These are phyloP conservation scores for Psittacula derbiana DNA, from an alignment of 2,797 vertebrate genomes.

Conservation along the genomic window DNA sequence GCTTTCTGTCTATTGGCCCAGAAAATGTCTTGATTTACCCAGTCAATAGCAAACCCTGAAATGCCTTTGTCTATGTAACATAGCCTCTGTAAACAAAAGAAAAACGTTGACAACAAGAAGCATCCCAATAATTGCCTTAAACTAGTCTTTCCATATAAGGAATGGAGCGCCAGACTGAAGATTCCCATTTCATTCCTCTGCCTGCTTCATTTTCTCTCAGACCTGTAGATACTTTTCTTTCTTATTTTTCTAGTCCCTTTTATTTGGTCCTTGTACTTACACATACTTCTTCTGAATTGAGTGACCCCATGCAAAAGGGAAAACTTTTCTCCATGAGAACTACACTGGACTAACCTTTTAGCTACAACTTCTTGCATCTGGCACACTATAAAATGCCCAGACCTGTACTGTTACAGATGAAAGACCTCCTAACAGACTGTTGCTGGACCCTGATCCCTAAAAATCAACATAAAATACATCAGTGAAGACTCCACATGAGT, in stretches of 20 bases:
- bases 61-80: constrained; percentile 82
- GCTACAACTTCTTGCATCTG: neutral
- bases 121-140: neutral
- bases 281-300: neutral
- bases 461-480: neutral
- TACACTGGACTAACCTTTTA: neutral
- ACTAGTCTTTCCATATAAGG: neutral
- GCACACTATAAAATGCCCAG: neutral
- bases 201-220: neutral
- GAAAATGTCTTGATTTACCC: constrained; percentile 84
- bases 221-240: neutral
- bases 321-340: neutral
- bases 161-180: neutral
- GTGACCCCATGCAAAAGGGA: neutral
- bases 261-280: neutral
- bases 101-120: neutral
- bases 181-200: neutral
- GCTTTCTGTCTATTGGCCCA: constrained; percentile 86
- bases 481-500: neutral
- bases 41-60: constrained; percentile 90
- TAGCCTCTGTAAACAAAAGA: constrained; percentile 78
- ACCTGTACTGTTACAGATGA: neutral
- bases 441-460: neutral
- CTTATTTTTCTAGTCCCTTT: neutral
- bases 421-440: neutral